Evolutionary conservation across 2,888 invertebrate species (phyloP).

Genomic region (Palloptera scutellata): DNA sequence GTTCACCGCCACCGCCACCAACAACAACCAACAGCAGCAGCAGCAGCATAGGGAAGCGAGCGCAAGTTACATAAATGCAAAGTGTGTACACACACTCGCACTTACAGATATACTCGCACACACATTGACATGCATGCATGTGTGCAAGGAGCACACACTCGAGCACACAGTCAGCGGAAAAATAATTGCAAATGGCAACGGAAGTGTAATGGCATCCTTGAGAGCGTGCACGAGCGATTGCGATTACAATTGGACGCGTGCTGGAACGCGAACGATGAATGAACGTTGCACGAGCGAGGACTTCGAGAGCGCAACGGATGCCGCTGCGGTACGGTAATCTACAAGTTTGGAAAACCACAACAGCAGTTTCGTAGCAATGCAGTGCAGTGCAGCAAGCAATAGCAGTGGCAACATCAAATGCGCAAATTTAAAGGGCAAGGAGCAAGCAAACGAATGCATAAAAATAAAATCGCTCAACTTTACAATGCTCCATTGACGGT

Average conservation of each 20-base stretch:
- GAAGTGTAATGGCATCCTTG: slow-evolving; percentile 24
- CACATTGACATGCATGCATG: neutral
- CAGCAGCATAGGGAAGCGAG: too few relatives aligned
- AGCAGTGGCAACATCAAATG: too few relatives aligned
- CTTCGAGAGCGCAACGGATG: slow-evolving; percentile 17
- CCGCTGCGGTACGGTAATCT: slow-evolving; percentile 29
- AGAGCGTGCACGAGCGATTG: neutral
- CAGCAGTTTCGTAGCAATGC: too few relatives aligned
- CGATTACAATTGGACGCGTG: too few relatives aligned
- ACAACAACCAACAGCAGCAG: neutral
- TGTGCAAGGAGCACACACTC: neutral
- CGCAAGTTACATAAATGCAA: too few relatives aligned
- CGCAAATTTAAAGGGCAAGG: too few relatives aligned
- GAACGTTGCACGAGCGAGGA: too few relatives aligned
- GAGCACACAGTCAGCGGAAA: neutral
- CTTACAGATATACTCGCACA: neutral
- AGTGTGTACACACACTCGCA: neutral
- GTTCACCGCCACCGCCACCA: neutral
- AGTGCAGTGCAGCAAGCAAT: too few relatives aligned
- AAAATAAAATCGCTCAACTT: too few relatives aligned
- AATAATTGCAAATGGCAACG: slow-evolving; percentile 18
- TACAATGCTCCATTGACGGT: too few relatives aligned
- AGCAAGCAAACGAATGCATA: too few relatives aligned
- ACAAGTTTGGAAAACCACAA: slow-evolving; percentile 10
- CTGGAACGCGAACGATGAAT: too few relatives aligned